Evolutionary conservation across 2,797 vertebrate genomes (phyloP).

Genomic region (Pelochelys cantorii): DNA sequence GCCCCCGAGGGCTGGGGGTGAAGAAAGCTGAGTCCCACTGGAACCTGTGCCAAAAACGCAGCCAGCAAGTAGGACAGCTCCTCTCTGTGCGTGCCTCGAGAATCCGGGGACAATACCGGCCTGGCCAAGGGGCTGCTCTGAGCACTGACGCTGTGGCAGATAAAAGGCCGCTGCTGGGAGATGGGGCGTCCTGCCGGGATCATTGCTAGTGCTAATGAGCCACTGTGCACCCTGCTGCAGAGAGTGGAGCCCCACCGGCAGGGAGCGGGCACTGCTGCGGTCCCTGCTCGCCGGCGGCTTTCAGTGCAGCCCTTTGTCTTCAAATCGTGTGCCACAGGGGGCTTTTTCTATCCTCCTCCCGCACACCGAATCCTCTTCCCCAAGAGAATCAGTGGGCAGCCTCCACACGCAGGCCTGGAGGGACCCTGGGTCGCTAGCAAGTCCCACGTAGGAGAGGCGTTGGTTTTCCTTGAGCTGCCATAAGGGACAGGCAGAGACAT

Average conservation of each 20-base stretch:
- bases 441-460: conserved; percentile 24
- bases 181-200: not conserved
- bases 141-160: not conserved
- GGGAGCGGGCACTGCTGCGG: not conserved
- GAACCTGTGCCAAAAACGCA: not conserved
- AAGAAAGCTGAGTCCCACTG: not conserved
- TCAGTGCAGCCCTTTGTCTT: not conserved
- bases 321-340: accelerated
- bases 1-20: not conserved
- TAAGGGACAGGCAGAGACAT: conserved; percentile 15
- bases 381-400: not conserved
- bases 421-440: conserved; percentile 6
- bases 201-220: not conserved
- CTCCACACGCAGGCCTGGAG: not conserved
- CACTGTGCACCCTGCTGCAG: not conserved
- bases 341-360: not conserved
- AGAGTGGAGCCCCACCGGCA: not conserved
- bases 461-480: conserved; percentile 26
- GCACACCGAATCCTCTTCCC: not conserved
- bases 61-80: not conserved
- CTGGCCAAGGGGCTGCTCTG: not conserved
- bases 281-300: not conserved
- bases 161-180: not conserved
- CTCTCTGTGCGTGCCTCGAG: not conserved
- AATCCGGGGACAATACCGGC: not conserved